A percentile compares a stretch with the other conserved stretches of the same genome.
Conservation (phyloP, 1,140 invertebrate species). For the Bicyclus anynana region DNA sequence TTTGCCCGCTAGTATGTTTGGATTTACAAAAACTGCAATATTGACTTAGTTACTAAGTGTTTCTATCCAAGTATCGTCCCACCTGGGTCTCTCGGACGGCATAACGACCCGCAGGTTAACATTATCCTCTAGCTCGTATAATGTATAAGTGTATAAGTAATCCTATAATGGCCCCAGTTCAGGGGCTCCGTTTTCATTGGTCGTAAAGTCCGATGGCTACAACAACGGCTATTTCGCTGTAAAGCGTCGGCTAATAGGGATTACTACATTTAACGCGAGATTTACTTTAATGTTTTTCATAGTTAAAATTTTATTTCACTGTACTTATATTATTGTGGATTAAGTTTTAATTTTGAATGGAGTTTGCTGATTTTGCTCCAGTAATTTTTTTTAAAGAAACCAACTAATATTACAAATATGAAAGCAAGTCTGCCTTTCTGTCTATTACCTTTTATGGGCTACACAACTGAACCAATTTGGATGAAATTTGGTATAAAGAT, state of each 20-base stretch:
- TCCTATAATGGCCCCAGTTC: slow-evolving; percentile 60
- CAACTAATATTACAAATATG: too few species aligned
- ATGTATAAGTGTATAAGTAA: slow-evolving; percentile 48
- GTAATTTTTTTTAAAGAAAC: too few species aligned
- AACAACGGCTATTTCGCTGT: slow-evolving; percentile 57
- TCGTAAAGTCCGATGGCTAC: slow-evolving; percentile 61
- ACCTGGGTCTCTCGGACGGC: background rate
- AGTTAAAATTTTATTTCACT: slow-evolving; percentile 30
- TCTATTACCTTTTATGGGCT: too few species aligned
- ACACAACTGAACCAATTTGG: too few species aligned
- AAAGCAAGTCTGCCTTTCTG: too few species aligned
- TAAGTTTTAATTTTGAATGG: background rate
- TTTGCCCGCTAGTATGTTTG: too few species aligned
- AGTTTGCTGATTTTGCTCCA: background rate
- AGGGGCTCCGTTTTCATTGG: slow-evolving; percentile 58
- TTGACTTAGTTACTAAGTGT: background rate
- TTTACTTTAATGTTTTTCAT: slow-evolving; percentile 51
- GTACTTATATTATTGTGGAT: slow-evolving; percentile 2
- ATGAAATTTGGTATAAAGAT: too few species aligned
- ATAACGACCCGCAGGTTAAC: background rate
- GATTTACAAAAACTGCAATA: too few species aligned
- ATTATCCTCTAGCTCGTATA: slow-evolving; percentile 17
- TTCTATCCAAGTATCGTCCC: background rate
- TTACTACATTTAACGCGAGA: slow-evolving; percentile 58
- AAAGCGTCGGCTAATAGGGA: slow-evolving; percentile 64